phyloP scores from a whole-genome alignment of 2,797 vertebrate genomes.

The Phataginus tetradactyla region DNA sequence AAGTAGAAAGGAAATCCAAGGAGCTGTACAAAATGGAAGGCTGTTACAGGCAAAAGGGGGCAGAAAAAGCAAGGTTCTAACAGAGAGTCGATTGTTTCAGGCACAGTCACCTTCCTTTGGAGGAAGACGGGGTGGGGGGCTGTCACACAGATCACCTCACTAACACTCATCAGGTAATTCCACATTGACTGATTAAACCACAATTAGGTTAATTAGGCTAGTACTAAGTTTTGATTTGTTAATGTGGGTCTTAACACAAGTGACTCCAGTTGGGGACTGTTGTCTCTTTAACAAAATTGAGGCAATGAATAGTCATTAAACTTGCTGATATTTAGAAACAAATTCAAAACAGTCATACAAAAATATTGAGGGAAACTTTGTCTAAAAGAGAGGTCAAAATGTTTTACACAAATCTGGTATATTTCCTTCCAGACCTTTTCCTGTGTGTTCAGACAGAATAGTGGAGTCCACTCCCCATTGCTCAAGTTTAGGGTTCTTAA shows the following conservation, averaged over 20 bases:
- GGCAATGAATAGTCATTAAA: not conserved
- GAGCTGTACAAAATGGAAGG: not conserved
- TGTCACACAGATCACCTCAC: too few species aligned
- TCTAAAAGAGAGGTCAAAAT: not conserved
- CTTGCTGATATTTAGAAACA: not conserved
- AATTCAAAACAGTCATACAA: not conserved
- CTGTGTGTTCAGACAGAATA: not conserved
- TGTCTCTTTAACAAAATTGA: not conserved
- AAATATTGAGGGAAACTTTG: not conserved
- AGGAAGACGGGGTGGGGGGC: not conserved
- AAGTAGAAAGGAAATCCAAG: not conserved
- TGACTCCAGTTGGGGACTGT: not conserved
- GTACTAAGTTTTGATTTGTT: not conserved
- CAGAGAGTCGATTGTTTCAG: not conserved
- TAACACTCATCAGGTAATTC: not conserved
- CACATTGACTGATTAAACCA: not conserved
- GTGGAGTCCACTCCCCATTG: not conserved
- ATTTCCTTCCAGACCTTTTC: not conserved
- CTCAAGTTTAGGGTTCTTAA: not conserved
- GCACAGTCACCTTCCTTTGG: not conserved
- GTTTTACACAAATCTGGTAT: not conserved
- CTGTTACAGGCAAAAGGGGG: not conserved
- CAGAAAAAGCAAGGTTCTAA: not conserved
- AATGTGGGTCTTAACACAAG: not conserved
- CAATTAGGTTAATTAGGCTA: not conserved